Evolutionary conservation across 2,888 invertebrate species (phyloP).

Genomic region (Meteorus cinctellus): DNA sequence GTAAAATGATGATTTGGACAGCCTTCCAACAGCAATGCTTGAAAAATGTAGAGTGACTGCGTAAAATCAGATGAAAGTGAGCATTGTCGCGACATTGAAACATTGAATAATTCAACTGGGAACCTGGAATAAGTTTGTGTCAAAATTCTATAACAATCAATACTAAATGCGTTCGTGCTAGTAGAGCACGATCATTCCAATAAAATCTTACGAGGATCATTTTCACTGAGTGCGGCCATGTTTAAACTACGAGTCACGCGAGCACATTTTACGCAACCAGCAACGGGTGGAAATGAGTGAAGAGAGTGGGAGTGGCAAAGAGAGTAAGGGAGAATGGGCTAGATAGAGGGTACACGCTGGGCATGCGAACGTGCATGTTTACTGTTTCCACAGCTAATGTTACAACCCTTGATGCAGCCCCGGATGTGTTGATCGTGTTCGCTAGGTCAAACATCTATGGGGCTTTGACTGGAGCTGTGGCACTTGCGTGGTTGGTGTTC

Average conservation of each 20-base stretch:
- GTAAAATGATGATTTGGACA: not conserved
- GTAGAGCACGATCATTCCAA: conserved; percentile 38
- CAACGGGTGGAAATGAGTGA: not conserved
- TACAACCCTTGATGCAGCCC: conserved; percentile 60
- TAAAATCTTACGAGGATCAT: conserved; percentile 58
- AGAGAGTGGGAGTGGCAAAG: not conserved
- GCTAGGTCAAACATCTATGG: conserved; percentile 61
- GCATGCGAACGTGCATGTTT: conserved; percentile 63
- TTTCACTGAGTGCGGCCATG: conserved; percentile 53
- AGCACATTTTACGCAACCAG: conserved; percentile 34
- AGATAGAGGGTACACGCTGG: conserved; percentile 41
- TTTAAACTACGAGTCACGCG: conserved; percentile 57
- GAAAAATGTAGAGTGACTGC: not conserved
- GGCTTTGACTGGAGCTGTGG: conserved; percentile 60
- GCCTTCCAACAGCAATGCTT: not conserved
- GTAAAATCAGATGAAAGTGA: not conserved
- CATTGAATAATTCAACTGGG: not conserved
- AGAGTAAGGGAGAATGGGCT: not conserved
- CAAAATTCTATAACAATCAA: not conserved
- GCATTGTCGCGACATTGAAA: not conserved
- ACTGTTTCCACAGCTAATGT: conserved; percentile 60
- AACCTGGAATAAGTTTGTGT: not conserved
- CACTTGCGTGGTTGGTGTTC: conserved; percentile 40
- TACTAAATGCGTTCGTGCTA: conserved; percentile 4
- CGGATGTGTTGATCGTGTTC: conserved; percentile 60